These are phyloP conservation scores for Cheilosia pagana DNA, from an alignment of 2,888 invertebrate species.

Conservation along the genomic window DNA sequence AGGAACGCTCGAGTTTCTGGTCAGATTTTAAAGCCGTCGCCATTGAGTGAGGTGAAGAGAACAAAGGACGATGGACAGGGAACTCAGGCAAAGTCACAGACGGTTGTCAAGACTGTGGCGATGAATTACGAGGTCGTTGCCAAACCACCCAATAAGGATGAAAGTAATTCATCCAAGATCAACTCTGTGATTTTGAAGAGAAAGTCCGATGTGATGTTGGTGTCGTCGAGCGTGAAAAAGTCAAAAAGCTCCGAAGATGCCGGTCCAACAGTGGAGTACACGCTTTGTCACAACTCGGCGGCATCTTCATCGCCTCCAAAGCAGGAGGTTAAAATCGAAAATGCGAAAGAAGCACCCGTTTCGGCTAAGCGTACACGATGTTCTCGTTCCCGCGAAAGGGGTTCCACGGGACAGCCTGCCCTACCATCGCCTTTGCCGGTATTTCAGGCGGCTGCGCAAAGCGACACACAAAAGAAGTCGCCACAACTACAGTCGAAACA, in stretches of 20 bases:
- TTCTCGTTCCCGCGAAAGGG: slow-evolving; percentile 17
- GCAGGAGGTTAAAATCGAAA: slow-evolving; percentile 52
- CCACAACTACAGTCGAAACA: background rate
- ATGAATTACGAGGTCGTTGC: slow-evolving; percentile 81
- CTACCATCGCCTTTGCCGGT: background rate
- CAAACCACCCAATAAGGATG: slow-evolving; percentile 77
- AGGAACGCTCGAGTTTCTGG: slow-evolving; percentile 1
- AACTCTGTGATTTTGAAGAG: slow-evolving; percentile 82
- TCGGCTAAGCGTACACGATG: slow-evolving; percentile 26
- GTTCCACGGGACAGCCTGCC: background rate
- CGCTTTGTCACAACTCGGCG: too few species aligned
- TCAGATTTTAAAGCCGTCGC: slow-evolving; percentile 23
- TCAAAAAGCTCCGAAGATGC: slow-evolving; percentile 75
- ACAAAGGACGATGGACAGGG: slow-evolving; percentile 1
- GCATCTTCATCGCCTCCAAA: slow-evolving; percentile 59
- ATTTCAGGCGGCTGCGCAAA: background rate
- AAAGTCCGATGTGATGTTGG: slow-evolving; percentile 77
- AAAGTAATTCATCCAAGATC: slow-evolving; percentile 78
- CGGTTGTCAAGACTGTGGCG: slow-evolving; percentile 2
- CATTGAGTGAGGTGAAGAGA: slow-evolving; percentile 23
- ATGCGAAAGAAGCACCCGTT: slow-evolving; percentile 71
- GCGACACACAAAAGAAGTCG: slow-evolving; percentile 35
- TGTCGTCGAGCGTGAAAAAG: slow-evolving; percentile 76
- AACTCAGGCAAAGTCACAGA: background rate
- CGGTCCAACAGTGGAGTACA: background rate